Conservation (phyloP, 2,888 invertebrate genomes). For the Petrolisthes manimaculis region DNA sequence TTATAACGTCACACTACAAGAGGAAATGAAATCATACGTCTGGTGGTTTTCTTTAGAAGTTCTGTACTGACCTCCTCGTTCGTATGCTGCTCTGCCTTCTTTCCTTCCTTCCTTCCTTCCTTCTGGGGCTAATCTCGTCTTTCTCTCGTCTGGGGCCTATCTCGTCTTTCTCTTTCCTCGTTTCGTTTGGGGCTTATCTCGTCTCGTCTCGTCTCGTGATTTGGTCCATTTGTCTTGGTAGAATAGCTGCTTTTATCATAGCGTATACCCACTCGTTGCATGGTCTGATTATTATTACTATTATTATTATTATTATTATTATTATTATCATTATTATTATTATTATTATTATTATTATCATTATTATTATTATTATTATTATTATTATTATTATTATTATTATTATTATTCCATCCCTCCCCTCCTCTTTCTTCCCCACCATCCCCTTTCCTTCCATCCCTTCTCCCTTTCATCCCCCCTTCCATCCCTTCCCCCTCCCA, state of each 20-base stretch:
- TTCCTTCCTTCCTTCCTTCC: background rate
- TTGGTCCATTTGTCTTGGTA: too few relatives aligned
- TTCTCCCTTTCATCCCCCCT: background rate
- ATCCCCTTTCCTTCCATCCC: background rate
- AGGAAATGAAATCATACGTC: too few relatives aligned
- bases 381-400: background rate
- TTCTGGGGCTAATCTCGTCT: background rate
- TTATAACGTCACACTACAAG: too few relatives aligned
- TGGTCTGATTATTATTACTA: background rate
- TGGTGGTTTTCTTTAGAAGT: too few relatives aligned
- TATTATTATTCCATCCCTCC: background rate
- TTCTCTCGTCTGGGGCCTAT: background rate
- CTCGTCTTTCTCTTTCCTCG: background rate
- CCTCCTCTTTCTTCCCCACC: background rate
- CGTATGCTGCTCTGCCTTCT: background rate
- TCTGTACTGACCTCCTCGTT: background rate
- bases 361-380: background rate
- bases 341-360: background rate
- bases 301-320: background rate
- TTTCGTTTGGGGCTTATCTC: too few relatives aligned
- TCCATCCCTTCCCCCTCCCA: background rate
- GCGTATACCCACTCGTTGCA: too few relatives aligned
- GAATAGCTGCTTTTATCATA: too few relatives aligned
- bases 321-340: background rate
- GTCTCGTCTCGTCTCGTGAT: too few relatives aligned